Evolutionary conservation across 2,797 vertebrate genomes (phyloP).

Genomic region (Lophotriccus pileatus): DNA sequence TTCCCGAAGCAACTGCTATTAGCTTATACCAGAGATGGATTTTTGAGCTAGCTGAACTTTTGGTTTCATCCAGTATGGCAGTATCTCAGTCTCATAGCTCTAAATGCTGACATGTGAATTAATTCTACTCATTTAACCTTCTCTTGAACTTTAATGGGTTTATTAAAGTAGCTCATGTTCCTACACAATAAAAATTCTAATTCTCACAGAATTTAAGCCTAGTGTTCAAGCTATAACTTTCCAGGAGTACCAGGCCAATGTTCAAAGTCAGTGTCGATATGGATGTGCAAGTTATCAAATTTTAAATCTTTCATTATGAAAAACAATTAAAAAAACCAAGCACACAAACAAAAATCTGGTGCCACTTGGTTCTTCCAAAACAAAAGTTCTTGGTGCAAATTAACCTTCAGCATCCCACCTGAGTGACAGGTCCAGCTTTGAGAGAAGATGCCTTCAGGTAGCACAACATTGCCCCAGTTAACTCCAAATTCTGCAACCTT

Average conservation of each 20-base stretch:
- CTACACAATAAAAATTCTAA: background rate
- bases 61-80: background rate
- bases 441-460: background rate
- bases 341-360: background rate
- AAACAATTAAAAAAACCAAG: background rate
- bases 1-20: background rate
- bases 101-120: background rate
- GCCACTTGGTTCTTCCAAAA: background rate
- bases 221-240: background rate
- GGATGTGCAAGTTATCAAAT: background rate
- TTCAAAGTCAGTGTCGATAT: background rate
- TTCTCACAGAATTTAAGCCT: background rate
- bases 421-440: background rate
- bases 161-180: background rate
- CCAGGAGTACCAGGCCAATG: background rate
- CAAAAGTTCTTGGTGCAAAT: background rate
- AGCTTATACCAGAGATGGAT: background rate
- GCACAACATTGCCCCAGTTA: background rate
- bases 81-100: background rate
- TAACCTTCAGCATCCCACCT: background rate
- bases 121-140: background rate
- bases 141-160: background rate
- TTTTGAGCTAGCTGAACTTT: background rate
- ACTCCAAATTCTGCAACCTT: background rate
- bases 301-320: background rate